Evolutionary conservation across 35 echinoderm and acorn worm genomes (phyloP).

Genomic region (Ptychodera flava): DNA sequence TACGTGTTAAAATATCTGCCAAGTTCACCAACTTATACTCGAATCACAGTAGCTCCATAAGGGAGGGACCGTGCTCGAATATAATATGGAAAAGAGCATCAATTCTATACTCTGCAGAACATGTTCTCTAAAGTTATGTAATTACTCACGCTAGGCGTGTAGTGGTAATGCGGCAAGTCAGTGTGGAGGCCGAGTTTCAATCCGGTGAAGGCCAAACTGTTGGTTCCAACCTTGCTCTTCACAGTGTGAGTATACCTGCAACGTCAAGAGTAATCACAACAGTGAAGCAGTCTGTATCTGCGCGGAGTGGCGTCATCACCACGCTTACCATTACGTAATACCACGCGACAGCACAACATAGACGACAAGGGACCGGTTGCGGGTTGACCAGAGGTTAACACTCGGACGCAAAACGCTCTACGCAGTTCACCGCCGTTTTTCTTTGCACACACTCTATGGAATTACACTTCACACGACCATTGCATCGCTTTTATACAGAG

Average conservation of each 20-base stretch:
- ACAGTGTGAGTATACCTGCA: slow-evolving; percentile 1
- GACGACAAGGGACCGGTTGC: not conserved
- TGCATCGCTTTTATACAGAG: not conserved
- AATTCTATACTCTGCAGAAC: no score
- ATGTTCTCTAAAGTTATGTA: no score
- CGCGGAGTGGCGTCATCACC: not conserved
- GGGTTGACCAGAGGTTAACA: not conserved
- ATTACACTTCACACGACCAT: no score
- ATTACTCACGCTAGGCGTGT: slow-evolving; percentile 58
- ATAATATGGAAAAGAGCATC: no score
- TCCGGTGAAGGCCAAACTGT: slow-evolving; percentile 52
- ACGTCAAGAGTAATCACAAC: not conserved
- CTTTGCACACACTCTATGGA: no score
- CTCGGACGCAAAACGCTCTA: not conserved
- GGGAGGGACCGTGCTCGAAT: no score
- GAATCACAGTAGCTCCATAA: no score
- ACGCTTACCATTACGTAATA: no score
- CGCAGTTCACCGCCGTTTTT: no score
- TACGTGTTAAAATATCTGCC: no score
- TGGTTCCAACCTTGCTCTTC: slow-evolving; percentile 42
- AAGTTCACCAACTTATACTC: no score
- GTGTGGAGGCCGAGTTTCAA: slow-evolving; percentile 42
- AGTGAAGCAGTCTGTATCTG: not conserved
- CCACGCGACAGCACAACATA: not conserved
- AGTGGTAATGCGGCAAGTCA: slow-evolving; percentile 65